phyloP scores from a whole-genome alignment of 1,140 invertebrate species.

The Drosophila guanche region DNA sequence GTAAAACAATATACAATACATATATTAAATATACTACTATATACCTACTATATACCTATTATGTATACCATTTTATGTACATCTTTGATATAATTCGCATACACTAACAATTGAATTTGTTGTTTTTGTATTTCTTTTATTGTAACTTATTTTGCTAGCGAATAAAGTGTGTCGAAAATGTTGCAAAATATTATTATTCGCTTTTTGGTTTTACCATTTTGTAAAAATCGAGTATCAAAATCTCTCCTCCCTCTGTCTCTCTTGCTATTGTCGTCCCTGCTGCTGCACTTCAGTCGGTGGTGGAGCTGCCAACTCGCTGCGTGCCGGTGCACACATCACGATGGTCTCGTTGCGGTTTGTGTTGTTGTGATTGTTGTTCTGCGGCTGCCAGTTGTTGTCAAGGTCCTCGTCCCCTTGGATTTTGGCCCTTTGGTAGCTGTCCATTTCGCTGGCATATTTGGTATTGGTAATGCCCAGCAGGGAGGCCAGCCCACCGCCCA shows the following conservation, averaged over 20 bases:
- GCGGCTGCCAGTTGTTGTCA: slow-evolving; percentile 79
- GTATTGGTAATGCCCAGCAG: slow-evolving; percentile 96
- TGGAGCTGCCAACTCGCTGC: slow-evolving; percentile 31
- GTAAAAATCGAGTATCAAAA: slow-evolving; percentile 16
- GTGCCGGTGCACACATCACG: slow-evolving; percentile 54
- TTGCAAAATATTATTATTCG: slow-evolving; percentile 10
- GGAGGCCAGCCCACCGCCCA: slow-evolving; percentile 92
- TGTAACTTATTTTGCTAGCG: slow-evolving; percentile 71
- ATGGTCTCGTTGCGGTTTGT: slow-evolving; percentile 33
- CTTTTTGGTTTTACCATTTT: slow-evolving; percentile 17
- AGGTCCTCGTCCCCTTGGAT: slow-evolving; percentile 84
- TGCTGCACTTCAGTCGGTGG: slow-evolving; percentile 2
- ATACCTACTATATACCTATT: no score
- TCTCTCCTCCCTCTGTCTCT: slow-evolving; percentile 23
- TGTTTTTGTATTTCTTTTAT: slow-evolving; percentile 27
- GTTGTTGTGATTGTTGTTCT: slow-evolving; percentile 29
- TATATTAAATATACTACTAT: no score
- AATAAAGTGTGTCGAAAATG: slow-evolving; percentile 77
- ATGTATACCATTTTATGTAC: no score
- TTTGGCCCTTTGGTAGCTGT: slow-evolving; percentile 87
- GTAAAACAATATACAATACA: neutral
- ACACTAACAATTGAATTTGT: no score
- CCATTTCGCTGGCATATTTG: slow-evolving; percentile 95
- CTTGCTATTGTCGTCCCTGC: neutral
- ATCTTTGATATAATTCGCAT: no score